Conservation (phyloP, 1,140 invertebrate species). For the Hycleus phaleratus region DNA sequence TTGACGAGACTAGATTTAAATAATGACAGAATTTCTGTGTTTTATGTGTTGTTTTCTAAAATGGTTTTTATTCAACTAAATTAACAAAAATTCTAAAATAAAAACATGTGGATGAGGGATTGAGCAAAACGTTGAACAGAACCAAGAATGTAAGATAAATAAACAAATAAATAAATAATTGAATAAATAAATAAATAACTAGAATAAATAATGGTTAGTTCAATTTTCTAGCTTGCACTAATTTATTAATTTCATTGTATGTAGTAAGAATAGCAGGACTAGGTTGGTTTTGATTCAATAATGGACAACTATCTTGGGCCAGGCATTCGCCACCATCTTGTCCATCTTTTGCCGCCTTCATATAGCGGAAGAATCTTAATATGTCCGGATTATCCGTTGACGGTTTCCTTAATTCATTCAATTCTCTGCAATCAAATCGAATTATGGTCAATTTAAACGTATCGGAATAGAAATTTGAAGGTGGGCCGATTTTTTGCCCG, state of each 20-base stretch:
- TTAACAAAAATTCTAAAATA: background rate
- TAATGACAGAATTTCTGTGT: too few species aligned
- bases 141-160: background rate
- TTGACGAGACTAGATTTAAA: too few species aligned
- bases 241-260: conserved; percentile 77
- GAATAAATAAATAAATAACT: conserved; percentile 14
- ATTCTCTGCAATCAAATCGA: conserved; percentile 50
- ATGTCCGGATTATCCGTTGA: conserved; percentile 76
- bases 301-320: conserved; percentile 48
- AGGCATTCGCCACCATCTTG: conserved; percentile 67
- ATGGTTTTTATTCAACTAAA: too few species aligned
- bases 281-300: conserved; percentile 46
- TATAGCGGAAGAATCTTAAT: conserved; percentile 76
- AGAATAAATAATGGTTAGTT: conserved; percentile 15
- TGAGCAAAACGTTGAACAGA: background rate
- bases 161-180: conserved; percentile 16
- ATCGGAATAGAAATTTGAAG: too few species aligned
- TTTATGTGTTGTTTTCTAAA: too few species aligned
- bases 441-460: background rate
- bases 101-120: background rate
- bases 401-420: conserved; percentile 74
- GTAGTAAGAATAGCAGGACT: conserved; percentile 76
- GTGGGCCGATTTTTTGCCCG: too few species aligned
- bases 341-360: conserved; percentile 78
- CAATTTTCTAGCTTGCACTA: conserved; percentile 64